Evolutionary conservation across 1,140 invertebrate genomes (phyloP).

Genomic region (Trichonephila clavata): DNA sequence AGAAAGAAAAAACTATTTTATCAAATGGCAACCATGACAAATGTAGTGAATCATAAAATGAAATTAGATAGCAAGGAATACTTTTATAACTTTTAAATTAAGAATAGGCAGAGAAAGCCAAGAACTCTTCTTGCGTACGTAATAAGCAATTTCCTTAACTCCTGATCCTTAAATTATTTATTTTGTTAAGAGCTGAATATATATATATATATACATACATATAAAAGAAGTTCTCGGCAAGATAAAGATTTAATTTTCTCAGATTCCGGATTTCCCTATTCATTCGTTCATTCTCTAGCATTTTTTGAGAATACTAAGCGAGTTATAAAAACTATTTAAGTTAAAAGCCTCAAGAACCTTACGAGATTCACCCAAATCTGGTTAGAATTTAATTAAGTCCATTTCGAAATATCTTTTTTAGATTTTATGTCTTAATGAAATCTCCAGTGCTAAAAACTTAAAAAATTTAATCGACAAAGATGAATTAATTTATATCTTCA

Average conservation of each 20-base stretch:
- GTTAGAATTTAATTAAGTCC: constrained; percentile 55
- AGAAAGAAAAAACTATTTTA: too few species aligned
- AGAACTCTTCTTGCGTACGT: neutral
- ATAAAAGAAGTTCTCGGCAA: neutral
- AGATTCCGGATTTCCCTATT: neutral
- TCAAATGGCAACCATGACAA: neutral
- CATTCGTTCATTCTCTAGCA: neutral
- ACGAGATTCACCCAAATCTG: constrained; percentile 3
- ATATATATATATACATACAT: neutral
- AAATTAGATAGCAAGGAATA: neutral
- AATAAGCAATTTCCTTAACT: constrained; percentile 33
- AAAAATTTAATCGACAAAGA: neutral
- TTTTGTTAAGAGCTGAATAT: neutral
- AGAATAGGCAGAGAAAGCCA: neutral
- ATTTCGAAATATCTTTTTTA: constrained; percentile 22
- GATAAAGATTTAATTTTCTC: constrained; percentile 31
- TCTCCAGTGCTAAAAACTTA: constrained; percentile 33
- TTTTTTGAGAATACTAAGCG: neutral
- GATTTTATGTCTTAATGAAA: constrained; percentile 28
- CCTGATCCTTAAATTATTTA: constrained; percentile 14
- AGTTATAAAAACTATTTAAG: neutral
- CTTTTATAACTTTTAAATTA: constrained; percentile 9
- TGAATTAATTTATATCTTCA: constrained; percentile 37
- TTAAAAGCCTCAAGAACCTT: neutral
- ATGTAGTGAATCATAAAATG: neutral